A percentile compares a stretch with the other conserved stretches of the same genome.
Conservation (phyloP, 2,797 vertebrate species). For the Cercopithecus petaurista region DNA sequence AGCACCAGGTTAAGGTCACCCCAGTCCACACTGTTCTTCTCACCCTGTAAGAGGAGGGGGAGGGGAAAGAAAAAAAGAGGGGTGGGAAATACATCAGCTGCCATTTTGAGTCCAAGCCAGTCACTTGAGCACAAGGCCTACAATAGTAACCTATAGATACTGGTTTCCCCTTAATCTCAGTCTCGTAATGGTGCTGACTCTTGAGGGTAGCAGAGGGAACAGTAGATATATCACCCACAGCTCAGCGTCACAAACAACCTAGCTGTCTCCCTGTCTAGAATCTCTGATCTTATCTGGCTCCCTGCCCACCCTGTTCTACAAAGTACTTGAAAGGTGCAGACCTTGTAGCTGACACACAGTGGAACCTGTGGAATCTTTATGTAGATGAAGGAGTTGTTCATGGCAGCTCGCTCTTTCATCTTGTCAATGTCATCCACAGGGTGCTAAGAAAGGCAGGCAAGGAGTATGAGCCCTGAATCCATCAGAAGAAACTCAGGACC, state of each 20-base stretch:
- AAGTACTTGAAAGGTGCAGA: slow-evolving; percentile 71
- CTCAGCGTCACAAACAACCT: not conserved
- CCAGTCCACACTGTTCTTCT: slow-evolving; percentile 99
- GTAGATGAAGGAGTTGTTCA: slow-evolving; percentile 99
- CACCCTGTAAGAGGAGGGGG: slow-evolving; percentile 87
- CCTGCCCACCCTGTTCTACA: not conserved
- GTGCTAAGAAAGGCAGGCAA: slow-evolving; percentile 86
- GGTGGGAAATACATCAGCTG: not conserved
- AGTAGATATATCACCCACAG: not conserved
- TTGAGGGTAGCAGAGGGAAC: not conserved
- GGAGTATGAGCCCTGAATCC: slow-evolving; percentile 12
- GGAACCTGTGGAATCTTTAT: slow-evolving; percentile 99
- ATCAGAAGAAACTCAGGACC: slow-evolving; percentile 11
- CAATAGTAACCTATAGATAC: not conserved
- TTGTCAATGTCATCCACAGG: slow-evolving; percentile 99
- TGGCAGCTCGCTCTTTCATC: slow-evolving; percentile 99
- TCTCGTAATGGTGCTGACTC: not conserved
- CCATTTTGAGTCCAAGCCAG: slow-evolving; percentile 18
- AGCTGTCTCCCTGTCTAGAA: not conserved
- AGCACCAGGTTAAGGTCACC: slow-evolving; percentile 97
- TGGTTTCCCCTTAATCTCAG: not conserved
- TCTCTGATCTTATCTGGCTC: not conserved
- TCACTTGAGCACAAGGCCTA: not conserved
- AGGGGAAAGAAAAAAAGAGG: not conserved
- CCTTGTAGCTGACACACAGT: slow-evolving; percentile 99